phyloP scores from a whole-genome alignment of 2,888 invertebrate genomes.

The Perizoma affinitatum region DNA sequence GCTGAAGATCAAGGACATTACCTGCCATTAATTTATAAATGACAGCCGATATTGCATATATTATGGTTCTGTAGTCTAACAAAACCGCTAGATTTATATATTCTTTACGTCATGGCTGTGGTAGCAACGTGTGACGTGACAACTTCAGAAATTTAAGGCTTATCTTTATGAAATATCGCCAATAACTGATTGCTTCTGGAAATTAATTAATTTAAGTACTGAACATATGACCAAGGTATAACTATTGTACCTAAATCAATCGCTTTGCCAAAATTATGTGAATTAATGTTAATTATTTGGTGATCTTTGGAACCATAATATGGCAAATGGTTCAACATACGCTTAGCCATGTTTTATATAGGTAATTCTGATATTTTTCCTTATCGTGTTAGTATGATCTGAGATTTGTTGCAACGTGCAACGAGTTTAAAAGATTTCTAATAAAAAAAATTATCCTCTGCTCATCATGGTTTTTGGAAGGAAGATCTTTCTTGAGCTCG shows the following conservation, averaged over 20 bases:
- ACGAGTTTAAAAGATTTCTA: slow-evolving; percentile 5
- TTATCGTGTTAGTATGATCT: not conserved
- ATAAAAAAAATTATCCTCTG: slow-evolving; percentile 7
- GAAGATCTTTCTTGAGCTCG: slow-evolving; percentile 9
- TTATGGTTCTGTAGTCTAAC: not conserved
- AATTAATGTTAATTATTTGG: not conserved
- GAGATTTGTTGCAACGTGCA: slow-evolving; percentile 5
- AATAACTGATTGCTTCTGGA: not conserved
- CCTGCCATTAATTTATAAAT: not conserved
- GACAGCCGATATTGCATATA: not conserved
- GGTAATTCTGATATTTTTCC: not conserved
- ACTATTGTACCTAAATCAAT: not conserved
- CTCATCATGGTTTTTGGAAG: slow-evolving; percentile 15
- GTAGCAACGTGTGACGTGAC: too few species aligned
- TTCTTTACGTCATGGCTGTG: too few species aligned
- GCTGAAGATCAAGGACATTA: slow-evolving; percentile 6
- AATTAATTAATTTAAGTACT: too few species aligned
- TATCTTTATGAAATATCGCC: too few species aligned
- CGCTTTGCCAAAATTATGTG: not conserved
- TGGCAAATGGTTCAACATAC: not conserved
- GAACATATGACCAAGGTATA: too few species aligned
- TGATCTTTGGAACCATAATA: not conserved
- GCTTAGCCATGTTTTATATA: slow-evolving; percentile 1
- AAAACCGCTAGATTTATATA: not conserved
- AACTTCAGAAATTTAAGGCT: too few species aligned